These are phyloP conservation scores for Sphenopsis melanotis DNA, from an alignment of 2,797 vertebrate genomes.

Conservation along the genomic window DNA sequence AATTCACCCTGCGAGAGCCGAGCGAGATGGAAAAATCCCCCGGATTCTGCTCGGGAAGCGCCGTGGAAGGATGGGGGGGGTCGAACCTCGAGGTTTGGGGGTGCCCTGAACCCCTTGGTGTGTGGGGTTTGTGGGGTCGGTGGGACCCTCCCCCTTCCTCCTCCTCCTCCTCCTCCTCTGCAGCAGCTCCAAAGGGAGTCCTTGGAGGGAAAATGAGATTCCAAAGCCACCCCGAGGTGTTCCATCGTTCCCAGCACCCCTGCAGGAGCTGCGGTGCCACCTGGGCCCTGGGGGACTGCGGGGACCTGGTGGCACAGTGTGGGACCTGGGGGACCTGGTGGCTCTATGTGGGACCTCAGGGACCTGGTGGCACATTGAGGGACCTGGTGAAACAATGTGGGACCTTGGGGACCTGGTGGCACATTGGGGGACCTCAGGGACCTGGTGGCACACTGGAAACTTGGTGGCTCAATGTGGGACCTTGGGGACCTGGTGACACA, in stretches of 20 bases:
- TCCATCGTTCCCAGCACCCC: neutral
- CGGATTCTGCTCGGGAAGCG: neutral
- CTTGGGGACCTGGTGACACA: too few relatives aligned
- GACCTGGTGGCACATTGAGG: too few relatives aligned
- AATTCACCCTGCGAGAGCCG: conserved; percentile 49
- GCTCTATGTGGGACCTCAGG: too few relatives aligned
- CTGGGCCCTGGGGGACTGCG: neutral
- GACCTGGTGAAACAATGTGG: too few relatives aligned
- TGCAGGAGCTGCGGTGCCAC: neutral
- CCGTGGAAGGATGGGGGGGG: neutral
- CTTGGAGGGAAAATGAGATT: neutral
- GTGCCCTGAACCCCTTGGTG: accelerated
- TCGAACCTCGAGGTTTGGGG: neutral
- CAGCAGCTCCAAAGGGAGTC: neutral
- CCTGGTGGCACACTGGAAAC: too few relatives aligned
- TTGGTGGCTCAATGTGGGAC: too few relatives aligned
- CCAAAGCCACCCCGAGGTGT: accelerated
- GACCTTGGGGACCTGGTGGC: too few relatives aligned
- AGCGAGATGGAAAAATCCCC: neutral
- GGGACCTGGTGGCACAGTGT: too few relatives aligned
- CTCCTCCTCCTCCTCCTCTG: neutral
- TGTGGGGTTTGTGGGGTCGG: neutral
- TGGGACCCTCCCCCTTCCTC: neutral
- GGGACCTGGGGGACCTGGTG: too few relatives aligned
- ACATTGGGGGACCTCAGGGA: too few relatives aligned